A percentile compares a stretch with the other conserved stretches of the same genome.
phyloP scores from a whole-genome alignment of 2,888 invertebrate genomes.

The Plebejus melissa region DNA sequence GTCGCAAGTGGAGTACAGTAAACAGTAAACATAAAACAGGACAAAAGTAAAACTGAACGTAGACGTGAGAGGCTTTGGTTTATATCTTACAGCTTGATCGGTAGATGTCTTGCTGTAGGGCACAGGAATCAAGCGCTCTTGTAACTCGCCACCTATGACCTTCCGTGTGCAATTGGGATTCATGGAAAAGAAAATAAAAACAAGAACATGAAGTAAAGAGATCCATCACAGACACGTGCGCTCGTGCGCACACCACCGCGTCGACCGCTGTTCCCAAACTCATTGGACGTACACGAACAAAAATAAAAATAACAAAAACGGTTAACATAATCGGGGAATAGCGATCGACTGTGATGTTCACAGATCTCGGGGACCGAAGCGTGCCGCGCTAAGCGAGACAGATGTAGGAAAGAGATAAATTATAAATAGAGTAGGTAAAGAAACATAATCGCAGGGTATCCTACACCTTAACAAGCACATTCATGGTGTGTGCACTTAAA shows the following conservation, averaged over 20 bases:
- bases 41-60: constrained; percentile 58
- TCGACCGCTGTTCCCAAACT: constrained; percentile 43
- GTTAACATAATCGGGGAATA: constrained; percentile 41
- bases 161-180: constrained; percentile 94
- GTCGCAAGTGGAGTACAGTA: constrained; percentile 62
- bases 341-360: constrained; percentile 56
- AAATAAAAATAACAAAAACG: constrained; percentile 8
- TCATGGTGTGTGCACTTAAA: constrained; percentile 76
- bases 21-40: constrained; percentile 67
- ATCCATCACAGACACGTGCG: constrained; percentile 56
- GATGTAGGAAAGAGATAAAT: constrained; percentile 58
- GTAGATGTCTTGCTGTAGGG: constrained; percentile 99
- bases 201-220: constrained; percentile 74
- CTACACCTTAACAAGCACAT: constrained; percentile 75
- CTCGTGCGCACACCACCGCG: constrained; percentile 41
- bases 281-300: constrained; percentile 13
- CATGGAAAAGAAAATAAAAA: constrained; percentile 85
- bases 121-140: constrained; percentile 99
- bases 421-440: constrained; percentile 58
- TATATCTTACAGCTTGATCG: constrained; percentile 99
- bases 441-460: constrained; percentile 64
- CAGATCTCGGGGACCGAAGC: constrained; percentile 61
- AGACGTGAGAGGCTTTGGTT: constrained; percentile 59
- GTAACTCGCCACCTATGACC: constrained; percentile 99
- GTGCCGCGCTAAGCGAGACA: constrained; percentile 71